phyloP scores from a whole-genome alignment of 2,797 vertebrate species.

The Carcharodon carcharias region DNA sequence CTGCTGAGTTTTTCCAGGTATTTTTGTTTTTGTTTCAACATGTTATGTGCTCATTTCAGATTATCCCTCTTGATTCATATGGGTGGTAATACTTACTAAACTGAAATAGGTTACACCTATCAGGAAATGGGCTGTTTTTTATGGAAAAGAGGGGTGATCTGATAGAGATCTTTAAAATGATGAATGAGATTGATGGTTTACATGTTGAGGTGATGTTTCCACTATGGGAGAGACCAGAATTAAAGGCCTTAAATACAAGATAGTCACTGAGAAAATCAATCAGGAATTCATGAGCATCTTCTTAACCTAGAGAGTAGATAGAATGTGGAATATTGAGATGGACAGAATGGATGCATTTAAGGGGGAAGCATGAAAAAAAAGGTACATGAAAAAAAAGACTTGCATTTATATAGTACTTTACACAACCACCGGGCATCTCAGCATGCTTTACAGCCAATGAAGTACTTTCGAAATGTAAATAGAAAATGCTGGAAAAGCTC shows the following conservation, averaged over 20 bases:
- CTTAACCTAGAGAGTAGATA: not conserved
- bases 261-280: not conserved
- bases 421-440: no score
- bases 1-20: no score
- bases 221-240: not conserved
- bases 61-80: not conserved
- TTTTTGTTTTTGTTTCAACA: no score
- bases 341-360: not conserved
- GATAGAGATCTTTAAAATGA: not conserved
- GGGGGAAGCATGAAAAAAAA: constrained; percentile 45
- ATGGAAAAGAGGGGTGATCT: not conserved
- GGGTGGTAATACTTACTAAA: not conserved
- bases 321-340: not conserved
- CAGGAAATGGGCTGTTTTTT: not conserved
- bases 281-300: not conserved
- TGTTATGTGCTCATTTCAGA: not conserved
- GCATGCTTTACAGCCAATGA: no score
- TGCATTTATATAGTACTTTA: no score
- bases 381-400: no score
- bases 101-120: not conserved
- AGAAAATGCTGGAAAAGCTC: no score
- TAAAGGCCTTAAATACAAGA: not conserved
- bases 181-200: not conserved
- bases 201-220: not conserved
- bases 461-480: no score